Evolutionary conservation across 2,113 vertebrate genomes (phyloP), one percentile per base, ranked within the genome.

Genomic region (Odocoileus hemionus): DNA sequence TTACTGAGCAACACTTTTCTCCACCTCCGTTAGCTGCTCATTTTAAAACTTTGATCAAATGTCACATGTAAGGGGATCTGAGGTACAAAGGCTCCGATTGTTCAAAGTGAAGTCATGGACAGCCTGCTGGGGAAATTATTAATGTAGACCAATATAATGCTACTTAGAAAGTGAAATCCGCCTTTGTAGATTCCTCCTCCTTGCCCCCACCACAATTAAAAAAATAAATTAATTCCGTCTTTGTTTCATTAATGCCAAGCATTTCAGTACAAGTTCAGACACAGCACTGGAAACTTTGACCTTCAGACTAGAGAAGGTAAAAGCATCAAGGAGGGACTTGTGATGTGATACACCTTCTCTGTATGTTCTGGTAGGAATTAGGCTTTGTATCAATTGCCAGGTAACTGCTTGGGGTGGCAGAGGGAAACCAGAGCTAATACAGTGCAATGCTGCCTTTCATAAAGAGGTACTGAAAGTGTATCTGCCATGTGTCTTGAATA

Each of bases 81-180:
- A 95, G 97, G 98, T 99, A 99, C 99, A 99, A 99, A 99, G 98
- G 64, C 98, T 96, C 60, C 82, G 54, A 91, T 99, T 99, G 99
- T 99, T 99, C 98, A 98, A 94, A 97, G 96, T 96, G 98, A 98
- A 98, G 98, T 98, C 98, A 39, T 98, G 97, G 98, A 98, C 97
- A 98, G 98, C 99, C 98, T 99, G 99, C 99, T 99, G 99, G 98
- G 99, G 98, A 99, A 99, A 98, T 98, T 98, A 99, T 99, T 99
- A 99, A 99, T 99, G 98, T 98, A 98, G 98, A 98, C 98, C 98
- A 97, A 97, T 98, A 97, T 98, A 98, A 99, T 98, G 97, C 98
- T 99, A 96, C 99, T 99, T 99, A 99, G 97, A 98, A 97, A 98
- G 98, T 97, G 96, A 98, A 99, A 99, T 99, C 98, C 91, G 98